These are phyloP conservation scores for Pseudochaenichthys georgianus DNA, from an alignment of 2,797 vertebrate genomes.

Conservation along the genomic window DNA sequence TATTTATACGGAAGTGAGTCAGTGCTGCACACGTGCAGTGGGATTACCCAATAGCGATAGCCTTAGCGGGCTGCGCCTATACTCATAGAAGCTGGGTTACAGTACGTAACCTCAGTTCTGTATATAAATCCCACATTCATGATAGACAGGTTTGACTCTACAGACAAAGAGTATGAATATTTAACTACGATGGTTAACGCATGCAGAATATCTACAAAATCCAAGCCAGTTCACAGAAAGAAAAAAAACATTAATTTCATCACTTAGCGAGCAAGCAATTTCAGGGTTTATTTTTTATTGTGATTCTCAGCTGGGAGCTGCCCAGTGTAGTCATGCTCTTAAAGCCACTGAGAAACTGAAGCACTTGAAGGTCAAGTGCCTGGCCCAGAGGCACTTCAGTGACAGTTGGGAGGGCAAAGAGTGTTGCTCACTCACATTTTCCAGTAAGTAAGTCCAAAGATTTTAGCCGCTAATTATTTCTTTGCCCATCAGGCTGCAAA, in stretches of 20 bases:
- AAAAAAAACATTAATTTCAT: background rate
- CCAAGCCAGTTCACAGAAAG: constrained; percentile 2
- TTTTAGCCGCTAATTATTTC: constrained; percentile 29
- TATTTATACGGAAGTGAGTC: no score
- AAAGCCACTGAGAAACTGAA: constrained; percentile 34
- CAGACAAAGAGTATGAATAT: background rate
- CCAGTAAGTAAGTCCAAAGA: constrained; percentile 39
- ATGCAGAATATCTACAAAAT: background rate
- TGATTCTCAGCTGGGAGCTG: constrained; percentile 27
- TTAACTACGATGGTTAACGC: constrained; percentile 6
- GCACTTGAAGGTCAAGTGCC: constrained; percentile 56
- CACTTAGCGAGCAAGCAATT: constrained; percentile 11
- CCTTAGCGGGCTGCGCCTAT: no score
- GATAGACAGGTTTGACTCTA: background rate
- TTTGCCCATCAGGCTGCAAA: constrained; percentile 10
- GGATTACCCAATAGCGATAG: no score
- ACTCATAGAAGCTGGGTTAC: no score
- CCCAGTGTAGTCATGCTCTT: constrained; percentile 38
- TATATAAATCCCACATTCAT: background rate
- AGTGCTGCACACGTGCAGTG: no score
- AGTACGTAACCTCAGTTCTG: no score
- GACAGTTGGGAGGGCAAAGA: constrained; percentile 41
- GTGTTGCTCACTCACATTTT: constrained; percentile 13
- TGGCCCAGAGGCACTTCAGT: constrained; percentile 62
- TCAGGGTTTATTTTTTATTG: constrained; percentile 22